These are phyloP conservation scores for Pedetes capensis DNA, from an alignment of 2,113 vertebrate genomes.

Conservation along the genomic window DNA sequence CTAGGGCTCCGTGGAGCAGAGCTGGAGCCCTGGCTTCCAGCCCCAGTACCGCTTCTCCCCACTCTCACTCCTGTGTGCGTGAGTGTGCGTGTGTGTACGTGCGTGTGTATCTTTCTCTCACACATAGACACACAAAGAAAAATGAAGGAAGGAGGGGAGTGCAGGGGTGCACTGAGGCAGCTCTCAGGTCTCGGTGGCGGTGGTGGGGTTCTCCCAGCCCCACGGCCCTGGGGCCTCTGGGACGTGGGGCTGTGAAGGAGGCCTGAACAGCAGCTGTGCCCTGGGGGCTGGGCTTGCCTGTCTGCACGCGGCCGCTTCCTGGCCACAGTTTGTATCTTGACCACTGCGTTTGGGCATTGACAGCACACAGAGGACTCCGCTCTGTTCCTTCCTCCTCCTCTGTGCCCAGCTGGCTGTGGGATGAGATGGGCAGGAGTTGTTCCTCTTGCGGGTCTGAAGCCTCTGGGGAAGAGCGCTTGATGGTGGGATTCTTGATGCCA, in stretches of 20 bases:
- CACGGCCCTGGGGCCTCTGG: background rate
- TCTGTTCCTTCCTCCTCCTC: background rate
- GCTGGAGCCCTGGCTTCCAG: no score
- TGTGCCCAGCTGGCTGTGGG: background rate
- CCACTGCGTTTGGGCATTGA: background rate
- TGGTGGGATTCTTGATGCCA: background rate
- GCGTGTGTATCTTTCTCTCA: background rate
- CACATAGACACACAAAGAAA: background rate
- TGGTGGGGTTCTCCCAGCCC: background rate
- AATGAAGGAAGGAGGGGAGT: background rate
- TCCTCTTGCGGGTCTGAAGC: background rate
- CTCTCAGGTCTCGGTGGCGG: background rate
- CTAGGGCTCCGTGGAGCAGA: no score
- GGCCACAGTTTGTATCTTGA: slow-evolving; percentile 19
- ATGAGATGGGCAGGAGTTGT: background rate
- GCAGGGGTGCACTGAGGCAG: background rate
- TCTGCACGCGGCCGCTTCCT: slow-evolving; percentile 25
- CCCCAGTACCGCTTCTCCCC: no score
- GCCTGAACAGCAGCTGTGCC: background rate
- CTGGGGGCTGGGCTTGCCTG: background rate
- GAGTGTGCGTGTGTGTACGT: no score
- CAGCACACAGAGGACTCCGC: background rate
- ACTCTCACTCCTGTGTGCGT: no score
- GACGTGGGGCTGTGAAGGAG: background rate
- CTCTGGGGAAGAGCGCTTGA: background rate